Evolutionary conservation across 2,797 vertebrate species (phyloP).

Genomic region (Enteromius radiatus): DNA sequence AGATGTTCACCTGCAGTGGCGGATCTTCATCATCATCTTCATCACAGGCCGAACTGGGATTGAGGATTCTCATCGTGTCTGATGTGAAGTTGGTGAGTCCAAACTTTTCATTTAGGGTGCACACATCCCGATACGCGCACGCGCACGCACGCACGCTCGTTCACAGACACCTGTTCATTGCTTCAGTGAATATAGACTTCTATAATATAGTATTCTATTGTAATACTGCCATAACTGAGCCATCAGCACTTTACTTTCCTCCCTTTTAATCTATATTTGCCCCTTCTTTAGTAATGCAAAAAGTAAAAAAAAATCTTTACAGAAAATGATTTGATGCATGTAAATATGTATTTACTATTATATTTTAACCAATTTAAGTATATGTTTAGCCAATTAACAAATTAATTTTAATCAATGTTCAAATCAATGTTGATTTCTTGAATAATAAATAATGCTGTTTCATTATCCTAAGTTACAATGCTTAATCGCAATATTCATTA

Average conservation of each 20-base stretch:
- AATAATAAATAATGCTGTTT: background rate
- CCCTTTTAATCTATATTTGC: background rate
- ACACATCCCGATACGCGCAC: background rate
- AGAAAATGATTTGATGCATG: background rate
- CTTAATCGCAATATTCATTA: background rate
- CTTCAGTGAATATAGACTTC: background rate
- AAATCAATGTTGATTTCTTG: background rate
- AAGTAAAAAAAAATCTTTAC: background rate
- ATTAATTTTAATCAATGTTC: background rate
- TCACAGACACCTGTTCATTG: background rate
- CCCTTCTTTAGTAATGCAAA: background rate
- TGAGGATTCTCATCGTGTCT: background rate
- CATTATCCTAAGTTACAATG: background rate
- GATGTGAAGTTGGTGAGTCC: constrained; percentile 9
- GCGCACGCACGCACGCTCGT: background rate
- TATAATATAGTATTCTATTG: no score
- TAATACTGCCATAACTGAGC: background rate
- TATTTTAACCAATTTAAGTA: background rate
- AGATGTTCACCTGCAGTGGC: constrained; percentile 64
- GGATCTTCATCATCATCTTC: background rate
- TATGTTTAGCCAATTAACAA: background rate
- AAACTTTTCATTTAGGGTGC: background rate
- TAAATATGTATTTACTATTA: background rate
- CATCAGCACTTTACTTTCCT: background rate
- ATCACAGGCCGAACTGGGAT: background rate